Conservation (phyloP, 2,888 invertebrate species). For the Cataglyphis livida region DNA sequence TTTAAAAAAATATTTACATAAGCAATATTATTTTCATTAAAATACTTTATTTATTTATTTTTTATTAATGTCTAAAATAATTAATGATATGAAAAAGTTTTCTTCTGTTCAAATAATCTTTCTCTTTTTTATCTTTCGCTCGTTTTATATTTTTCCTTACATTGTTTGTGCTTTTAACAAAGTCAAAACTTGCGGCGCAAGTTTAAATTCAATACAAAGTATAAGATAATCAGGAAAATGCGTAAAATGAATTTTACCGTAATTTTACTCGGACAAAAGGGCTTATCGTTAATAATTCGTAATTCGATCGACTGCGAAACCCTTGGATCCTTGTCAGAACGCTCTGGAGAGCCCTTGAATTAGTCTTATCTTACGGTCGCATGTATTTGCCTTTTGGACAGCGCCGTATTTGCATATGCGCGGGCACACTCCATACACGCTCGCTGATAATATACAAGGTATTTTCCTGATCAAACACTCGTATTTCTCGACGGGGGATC, state of each 20-base stretch:
- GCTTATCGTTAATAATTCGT: constrained; percentile 37
- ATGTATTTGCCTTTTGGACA: constrained; percentile 82
- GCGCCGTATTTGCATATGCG: constrained; percentile 82
- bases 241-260: constrained; percentile 14
- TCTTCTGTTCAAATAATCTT: not conserved
- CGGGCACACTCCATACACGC: constrained; percentile 80
- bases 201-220: constrained; percentile 26
- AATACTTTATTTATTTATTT: not conserved
- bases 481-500: constrained; percentile 57
- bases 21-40: not conserved
- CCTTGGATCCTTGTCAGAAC: not conserved
- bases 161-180: not conserved
- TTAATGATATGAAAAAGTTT: not conserved
- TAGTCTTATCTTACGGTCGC: constrained; percentile 80
- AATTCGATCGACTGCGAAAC: constrained; percentile 39
- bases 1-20: not conserved
- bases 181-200: constrained; percentile 12
- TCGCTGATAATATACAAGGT: constrained; percentile 59
- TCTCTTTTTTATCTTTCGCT: not conserved
- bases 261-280: not conserved
- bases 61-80: not conserved
- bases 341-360: constrained; percentile 47
- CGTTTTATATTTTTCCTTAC: not conserved
- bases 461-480: constrained; percentile 76
- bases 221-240: not conserved